Conservation (phyloP, 2,797 vertebrate genomes). For the Gadopsis bispinosus region DNA sequence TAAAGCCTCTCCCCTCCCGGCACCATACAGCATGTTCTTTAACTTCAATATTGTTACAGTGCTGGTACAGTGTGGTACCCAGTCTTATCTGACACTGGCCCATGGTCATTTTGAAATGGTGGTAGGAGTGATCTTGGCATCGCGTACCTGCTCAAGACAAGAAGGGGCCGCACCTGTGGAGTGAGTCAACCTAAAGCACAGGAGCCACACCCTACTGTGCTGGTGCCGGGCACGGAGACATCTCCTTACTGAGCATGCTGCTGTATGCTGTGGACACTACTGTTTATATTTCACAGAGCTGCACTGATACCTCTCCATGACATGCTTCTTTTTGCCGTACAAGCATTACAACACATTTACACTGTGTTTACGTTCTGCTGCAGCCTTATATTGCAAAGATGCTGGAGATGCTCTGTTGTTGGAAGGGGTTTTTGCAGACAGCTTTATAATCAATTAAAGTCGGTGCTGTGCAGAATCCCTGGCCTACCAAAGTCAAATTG, state of each 20-base stretch:
- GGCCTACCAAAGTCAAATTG: constrained; percentile 38
- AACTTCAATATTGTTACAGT: constrained; percentile 20
- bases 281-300: constrained; percentile 22
- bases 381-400: background rate
- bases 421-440: constrained; percentile 8
- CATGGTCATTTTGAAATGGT: constrained; percentile 16
- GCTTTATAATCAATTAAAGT: constrained; percentile 45
- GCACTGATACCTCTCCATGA: background rate
- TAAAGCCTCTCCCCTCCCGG: constrained; percentile 35
- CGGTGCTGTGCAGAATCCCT: constrained; percentile 3
- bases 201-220: constrained; percentile 3
- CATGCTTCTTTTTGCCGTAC: background rate
- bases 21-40: constrained; percentile 57
- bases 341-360: constrained; percentile 8
- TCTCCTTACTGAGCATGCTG: constrained; percentile 2
- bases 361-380: constrained; percentile 11
- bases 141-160: background rate
- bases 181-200: constrained; percentile 24
- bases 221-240: constrained; percentile 14
- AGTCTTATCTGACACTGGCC: constrained; percentile 17
- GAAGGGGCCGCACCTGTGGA: constrained; percentile 11
- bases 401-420: background rate
- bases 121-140: constrained; percentile 11
- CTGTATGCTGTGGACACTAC: background rate
- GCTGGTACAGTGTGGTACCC: constrained; percentile 7